These are phyloP conservation scores for Cephus rjabovi DNA, from an alignment of 2,888 invertebrate species.

Conservation along the genomic window DNA sequence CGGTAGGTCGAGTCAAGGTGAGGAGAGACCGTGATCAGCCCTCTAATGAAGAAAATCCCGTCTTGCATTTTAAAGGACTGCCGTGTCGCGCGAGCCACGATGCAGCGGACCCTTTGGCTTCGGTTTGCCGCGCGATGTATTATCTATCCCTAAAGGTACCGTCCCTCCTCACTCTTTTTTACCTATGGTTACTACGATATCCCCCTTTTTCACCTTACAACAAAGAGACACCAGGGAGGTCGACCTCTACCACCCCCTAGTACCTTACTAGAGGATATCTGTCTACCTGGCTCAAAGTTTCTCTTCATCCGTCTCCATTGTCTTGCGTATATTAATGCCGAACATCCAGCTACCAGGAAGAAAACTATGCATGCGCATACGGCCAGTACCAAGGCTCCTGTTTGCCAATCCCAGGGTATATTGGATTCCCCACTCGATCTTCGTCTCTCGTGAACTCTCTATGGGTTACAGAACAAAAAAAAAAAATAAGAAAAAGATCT, in stretches of 20 bases:
- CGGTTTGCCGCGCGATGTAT: background rate
- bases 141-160: background rate
- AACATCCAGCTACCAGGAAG: constrained; percentile 81
- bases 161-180: background rate
- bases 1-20: constrained; percentile 53
- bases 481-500: background rate
- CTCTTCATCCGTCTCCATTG: constrained; percentile 85
- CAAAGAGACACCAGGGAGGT: background rate
- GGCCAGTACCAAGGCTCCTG: constrained; percentile 78
- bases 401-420: constrained; percentile 80
- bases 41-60: constrained; percentile 51
- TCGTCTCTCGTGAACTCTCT: constrained; percentile 40
- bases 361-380: constrained; percentile 83
- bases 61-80: constrained; percentile 46
- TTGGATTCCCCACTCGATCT: constrained; percentile 61
- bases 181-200: background rate
- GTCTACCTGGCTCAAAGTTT: constrained; percentile 81
- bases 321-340: constrained; percentile 81
- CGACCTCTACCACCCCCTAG: background rate
- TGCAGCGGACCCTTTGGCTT: background rate
- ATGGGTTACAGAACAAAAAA: constrained; percentile 27
- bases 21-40: constrained; percentile 51
- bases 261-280: background rate
- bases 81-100: constrained; percentile 2
- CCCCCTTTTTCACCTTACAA: background rate